These are phyloP conservation scores for Cantharis nigra DNA, from an alignment of 2,888 invertebrate genomes.

Conservation along the genomic window DNA sequence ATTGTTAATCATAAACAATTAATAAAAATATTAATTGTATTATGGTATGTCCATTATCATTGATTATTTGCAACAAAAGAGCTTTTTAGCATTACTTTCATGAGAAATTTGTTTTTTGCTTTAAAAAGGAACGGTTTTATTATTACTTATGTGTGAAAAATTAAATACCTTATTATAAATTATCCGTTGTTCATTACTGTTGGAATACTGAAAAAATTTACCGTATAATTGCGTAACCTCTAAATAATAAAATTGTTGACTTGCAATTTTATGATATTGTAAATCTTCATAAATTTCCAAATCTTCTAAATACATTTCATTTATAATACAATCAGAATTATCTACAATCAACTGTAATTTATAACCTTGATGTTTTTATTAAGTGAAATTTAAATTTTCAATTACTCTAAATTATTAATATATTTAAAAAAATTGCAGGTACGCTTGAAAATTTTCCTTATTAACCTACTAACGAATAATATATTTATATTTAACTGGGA, in stretches of 20 bases:
- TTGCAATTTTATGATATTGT: neutral
- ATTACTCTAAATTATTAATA: neutral
- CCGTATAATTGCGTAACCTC: neutral
- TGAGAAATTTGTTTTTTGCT: neutral
- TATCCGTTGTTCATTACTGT: slow-evolving; percentile 3
- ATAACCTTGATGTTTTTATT: neutral
- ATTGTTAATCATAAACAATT: neutral
- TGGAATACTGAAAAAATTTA: slow-evolving; percentile 1
- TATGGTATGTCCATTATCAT: neutral
- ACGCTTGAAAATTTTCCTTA: neutral
- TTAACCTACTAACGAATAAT: neutral
- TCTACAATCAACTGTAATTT: neutral
- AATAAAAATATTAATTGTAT: neutral
- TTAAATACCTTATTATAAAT: slow-evolving; percentile 4
- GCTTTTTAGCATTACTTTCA: neutral
- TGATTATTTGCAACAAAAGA: slow-evolving; percentile 1
- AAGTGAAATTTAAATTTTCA: neutral
- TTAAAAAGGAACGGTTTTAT: slow-evolving; percentile 3
- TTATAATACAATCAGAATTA: neutral
- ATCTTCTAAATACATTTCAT: neutral
- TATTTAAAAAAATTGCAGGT: neutral
- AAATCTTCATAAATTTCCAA: neutral
- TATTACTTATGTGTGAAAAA: slow-evolving; percentile 4
- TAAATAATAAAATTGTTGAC: slow-evolving; percentile 1
- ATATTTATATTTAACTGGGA: neutral